Percentiles rank a stretch among this genome's conserved stretches.
These are phyloP conservation scores for Beaufortia kweichowensis DNA, from an alignment of 2,113 vertebrate species.

Conservation along the genomic window DNA sequence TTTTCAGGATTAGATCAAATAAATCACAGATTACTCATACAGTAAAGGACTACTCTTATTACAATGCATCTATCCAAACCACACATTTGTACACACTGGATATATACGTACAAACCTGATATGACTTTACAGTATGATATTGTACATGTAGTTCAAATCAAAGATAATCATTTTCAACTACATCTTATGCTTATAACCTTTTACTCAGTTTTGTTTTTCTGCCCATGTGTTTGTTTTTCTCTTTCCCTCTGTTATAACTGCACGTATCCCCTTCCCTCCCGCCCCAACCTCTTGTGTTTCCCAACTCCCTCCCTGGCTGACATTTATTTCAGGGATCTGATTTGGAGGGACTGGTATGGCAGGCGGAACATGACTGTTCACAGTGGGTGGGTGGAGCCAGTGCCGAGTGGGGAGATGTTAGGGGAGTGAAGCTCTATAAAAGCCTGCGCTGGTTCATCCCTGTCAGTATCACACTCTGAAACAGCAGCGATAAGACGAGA, in stretches of 20 bases:
- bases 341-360: constrained; percentile 59
- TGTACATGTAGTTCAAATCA: background rate
- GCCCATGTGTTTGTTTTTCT: constrained; percentile 7
- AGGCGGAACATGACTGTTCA: constrained; percentile 62
- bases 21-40: too few species aligned
- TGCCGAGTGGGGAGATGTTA: constrained; percentile 50
- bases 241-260: constrained; percentile 11
- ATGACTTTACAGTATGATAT: too few species aligned
- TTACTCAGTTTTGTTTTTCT: constrained; percentile 8
- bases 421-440: constrained; percentile 68
- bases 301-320: constrained; percentile 44
- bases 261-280: constrained; percentile 20
- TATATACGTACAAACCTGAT: background rate
- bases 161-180: background rate
- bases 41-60: too few species aligned
- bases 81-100: background rate
- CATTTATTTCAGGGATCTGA: constrained; percentile 72
- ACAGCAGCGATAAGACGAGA: constrained; percentile 31
- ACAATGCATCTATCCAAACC: too few species aligned
- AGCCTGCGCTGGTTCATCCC: constrained; percentile 55
- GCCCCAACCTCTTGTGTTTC: constrained; percentile 35
- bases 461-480: constrained; percentile 58
- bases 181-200: background rate
- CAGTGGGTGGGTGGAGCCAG: constrained; percentile 46
- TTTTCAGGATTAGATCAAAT: too few species aligned